These are phyloP conservation scores for Phytoseiulus persimilis DNA, from an alignment of 2,888 invertebrate genomes.

Conservation along the genomic window DNA sequence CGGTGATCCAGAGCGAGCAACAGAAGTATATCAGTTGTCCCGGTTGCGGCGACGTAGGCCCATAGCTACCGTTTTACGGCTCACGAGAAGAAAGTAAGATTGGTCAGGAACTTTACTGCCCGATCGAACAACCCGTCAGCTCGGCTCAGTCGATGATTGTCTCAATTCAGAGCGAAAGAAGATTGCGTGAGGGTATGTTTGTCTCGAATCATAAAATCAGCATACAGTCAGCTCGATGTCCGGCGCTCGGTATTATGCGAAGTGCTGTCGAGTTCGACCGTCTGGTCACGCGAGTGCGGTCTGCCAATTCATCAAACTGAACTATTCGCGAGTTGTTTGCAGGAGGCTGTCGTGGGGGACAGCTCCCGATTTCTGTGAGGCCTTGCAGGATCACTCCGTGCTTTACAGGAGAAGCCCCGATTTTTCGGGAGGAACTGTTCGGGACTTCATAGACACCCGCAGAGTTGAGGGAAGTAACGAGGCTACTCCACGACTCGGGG, in stretches of 20 bases:
- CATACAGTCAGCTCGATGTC: neutral
- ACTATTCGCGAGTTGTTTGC: no score
- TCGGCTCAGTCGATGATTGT: neutral
- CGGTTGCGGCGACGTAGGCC: no score
- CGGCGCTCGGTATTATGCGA: neutral
- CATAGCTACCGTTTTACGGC: conserved; percentile 5
- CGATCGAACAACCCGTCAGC: neutral
- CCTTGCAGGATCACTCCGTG: no score
- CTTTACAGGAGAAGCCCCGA: no score
- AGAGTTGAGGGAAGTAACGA: no score
- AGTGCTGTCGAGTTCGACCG: neutral
- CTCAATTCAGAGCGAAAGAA: neutral
- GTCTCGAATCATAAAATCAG: neutral
- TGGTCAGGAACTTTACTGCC: neutral
- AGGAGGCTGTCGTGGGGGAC: no score
- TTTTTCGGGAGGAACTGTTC: no score
- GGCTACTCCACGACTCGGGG: no score
- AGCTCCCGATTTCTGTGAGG: no score
- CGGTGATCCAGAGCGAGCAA: no score
- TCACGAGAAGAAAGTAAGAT: neutral
- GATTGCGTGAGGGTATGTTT: neutral
- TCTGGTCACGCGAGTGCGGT: neutral
- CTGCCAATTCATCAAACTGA: neutral
- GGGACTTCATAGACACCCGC: no score
- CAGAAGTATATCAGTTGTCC: no score